Conservation (phyloP, 2,113 vertebrate species). For the Hyperopisus bebe region DNA sequence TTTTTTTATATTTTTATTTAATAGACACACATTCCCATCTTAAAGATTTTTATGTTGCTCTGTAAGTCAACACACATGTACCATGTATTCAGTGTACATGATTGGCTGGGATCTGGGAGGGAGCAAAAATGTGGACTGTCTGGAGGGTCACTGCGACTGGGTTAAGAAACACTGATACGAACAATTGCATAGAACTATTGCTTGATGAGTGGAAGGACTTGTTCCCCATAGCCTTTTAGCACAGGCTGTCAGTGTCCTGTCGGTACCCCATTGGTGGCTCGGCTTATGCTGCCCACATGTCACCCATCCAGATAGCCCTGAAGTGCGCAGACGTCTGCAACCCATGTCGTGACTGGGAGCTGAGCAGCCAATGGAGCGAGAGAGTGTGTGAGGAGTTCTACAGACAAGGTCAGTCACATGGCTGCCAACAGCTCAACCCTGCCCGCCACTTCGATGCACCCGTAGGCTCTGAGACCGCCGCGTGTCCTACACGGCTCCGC, state of each 20-base stretch:
- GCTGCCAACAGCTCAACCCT: background rate
- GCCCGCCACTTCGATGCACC: background rate
- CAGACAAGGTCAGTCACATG: slow-evolving; percentile 58
- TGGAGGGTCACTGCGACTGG: background rate
- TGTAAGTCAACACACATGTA: too few relatives aligned
- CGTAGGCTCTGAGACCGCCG: too few relatives aligned
- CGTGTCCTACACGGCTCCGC: background rate
- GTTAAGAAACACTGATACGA: background rate
- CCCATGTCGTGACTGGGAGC: slow-evolving; percentile 73
- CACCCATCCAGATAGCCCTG: slow-evolving; percentile 67
- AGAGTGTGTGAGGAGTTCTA: slow-evolving; percentile 82
- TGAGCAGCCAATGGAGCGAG: slow-evolving; percentile 78
- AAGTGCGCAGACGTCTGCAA: slow-evolving; percentile 83
- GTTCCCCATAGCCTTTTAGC: background rate
- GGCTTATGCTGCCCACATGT: background rate
- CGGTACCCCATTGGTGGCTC: background rate
- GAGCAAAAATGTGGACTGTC: background rate
- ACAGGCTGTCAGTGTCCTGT: background rate
- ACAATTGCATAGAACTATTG: background rate
- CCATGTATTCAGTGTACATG: too few relatives aligned
- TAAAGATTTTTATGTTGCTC: background rate
- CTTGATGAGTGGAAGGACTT: background rate
- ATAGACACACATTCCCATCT: background rate
- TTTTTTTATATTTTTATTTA: too few relatives aligned
- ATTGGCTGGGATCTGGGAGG: too few relatives aligned